Conservation (phyloP, 2,113 vertebrate species). For the Setophaga coronata region DNA sequence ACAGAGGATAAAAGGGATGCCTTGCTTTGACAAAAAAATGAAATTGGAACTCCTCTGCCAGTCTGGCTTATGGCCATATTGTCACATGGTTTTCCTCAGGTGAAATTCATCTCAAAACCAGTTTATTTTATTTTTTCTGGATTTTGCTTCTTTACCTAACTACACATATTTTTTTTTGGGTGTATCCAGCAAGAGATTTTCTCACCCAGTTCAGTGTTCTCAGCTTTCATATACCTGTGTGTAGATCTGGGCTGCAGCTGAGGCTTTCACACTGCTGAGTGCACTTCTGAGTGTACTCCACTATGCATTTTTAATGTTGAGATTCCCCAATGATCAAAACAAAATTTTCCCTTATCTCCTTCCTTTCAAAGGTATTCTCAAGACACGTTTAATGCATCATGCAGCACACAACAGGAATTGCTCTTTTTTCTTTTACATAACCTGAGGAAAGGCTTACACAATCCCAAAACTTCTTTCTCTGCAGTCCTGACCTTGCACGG, state of each 20-base stretch:
- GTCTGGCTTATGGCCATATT: not conserved
- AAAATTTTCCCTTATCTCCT: not conserved
- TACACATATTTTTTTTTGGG: accelerated
- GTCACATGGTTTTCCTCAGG: not conserved
- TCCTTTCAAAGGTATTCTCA: not conserved
- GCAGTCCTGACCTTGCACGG: not conserved
- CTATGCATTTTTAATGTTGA: not conserved
- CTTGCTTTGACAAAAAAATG: not conserved
- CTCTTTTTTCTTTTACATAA: not conserved
- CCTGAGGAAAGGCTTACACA: not conserved
- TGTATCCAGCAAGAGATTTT: not conserved
- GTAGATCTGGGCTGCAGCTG: not conserved
- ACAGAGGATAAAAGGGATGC: not conserved
- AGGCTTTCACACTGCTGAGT: not conserved
- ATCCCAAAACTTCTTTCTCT: not conserved
- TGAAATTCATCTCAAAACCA: not conserved
- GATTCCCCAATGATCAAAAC: not conserved
- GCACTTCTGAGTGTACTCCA: not conserved
- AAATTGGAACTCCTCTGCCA: not conserved
- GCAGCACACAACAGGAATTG: not conserved
- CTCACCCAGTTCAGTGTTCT: not conserved
- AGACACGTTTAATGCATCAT: not conserved
- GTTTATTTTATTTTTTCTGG: not conserved
- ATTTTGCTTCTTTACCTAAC: not conserved
- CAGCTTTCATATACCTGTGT: not conserved